Conservation (phyloP, 2,797 vertebrate genomes). For the Lagocephalus sceleratus region DNA sequence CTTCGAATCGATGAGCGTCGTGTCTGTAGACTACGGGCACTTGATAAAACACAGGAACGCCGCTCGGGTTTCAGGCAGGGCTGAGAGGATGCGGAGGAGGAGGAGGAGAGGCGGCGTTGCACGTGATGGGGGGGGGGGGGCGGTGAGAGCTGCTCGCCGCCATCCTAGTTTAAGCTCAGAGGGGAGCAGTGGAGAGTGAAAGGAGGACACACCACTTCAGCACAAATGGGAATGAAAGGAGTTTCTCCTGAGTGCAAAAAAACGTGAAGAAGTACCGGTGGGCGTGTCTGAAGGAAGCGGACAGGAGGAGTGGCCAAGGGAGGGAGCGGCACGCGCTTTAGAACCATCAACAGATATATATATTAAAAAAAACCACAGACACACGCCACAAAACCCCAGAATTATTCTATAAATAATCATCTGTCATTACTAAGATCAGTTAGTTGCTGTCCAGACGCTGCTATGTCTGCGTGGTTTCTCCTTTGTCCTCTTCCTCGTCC, state of each 20-base stretch:
- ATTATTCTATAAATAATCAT: conserved; percentile 80
- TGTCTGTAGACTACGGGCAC: conserved; percentile 62
- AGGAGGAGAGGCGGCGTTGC: conserved; percentile 25
- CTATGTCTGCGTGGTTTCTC: conserved; percentile 85
- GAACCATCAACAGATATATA: conserved; percentile 71
- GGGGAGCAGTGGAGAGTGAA: conserved; percentile 29
- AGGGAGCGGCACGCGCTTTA: conserved; percentile 84
- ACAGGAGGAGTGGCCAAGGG: conserved; percentile 67
- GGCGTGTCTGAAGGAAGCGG: conserved; percentile 79
- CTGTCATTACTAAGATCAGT: conserved; percentile 79
- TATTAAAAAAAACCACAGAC: conserved; percentile 59
- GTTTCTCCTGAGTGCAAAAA: conserved; percentile 99
- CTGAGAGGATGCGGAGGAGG: conserved; percentile 36
- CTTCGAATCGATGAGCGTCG: conserved; percentile 31
- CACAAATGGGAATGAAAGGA: conserved; percentile 79
- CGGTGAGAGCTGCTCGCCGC: conserved; percentile 23
- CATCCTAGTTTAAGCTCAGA: conserved; percentile 25
- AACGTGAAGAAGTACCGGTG: conserved; percentile 84
- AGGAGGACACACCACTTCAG: conserved; percentile 56
- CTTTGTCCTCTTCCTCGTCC: conserved; percentile 62
- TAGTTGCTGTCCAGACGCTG: conserved; percentile 69
- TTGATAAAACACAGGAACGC: conserved; percentile 63
- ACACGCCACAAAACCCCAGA: conserved; percentile 61
- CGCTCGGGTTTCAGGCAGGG: conserved; percentile 43
- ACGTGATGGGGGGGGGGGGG: conserved; percentile 23